A percentile compares a stretch with the other conserved stretches of the same genome.
These are phyloP conservation scores for Toxonevra muliebris DNA, from an alignment of 2,888 invertebrate species.

Conservation along the genomic window DNA sequence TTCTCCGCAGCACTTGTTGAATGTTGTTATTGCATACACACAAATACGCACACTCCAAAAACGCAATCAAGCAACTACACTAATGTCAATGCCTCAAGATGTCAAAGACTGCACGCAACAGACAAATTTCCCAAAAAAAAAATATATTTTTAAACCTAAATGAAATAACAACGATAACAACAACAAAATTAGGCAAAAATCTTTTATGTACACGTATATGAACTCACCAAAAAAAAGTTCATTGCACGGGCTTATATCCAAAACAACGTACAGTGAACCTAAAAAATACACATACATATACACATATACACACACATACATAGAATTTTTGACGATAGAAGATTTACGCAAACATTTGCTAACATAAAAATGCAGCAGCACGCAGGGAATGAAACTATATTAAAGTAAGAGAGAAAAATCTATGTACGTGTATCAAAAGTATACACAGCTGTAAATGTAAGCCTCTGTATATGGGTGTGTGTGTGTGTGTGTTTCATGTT, in stretches of 20 bases:
- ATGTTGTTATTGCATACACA: too few relatives aligned
- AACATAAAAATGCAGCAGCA: conserved; percentile 16
- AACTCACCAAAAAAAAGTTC: conserved; percentile 20
- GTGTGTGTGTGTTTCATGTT: neutral
- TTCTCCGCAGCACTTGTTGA: too few relatives aligned
- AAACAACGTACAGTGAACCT: conserved; percentile 26
- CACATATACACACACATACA: neutral
- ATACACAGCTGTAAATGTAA: too few relatives aligned
- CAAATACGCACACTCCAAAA: too few relatives aligned
- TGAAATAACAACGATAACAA: neutral
- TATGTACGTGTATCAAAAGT: too few relatives aligned
- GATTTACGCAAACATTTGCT: conserved; percentile 35
- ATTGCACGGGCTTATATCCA: conserved; percentile 19
- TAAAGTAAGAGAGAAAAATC: too few relatives aligned
- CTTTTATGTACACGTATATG: neutral
- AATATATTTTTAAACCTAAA: neutral
- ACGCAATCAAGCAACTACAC: too few relatives aligned
- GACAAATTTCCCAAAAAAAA: neutral
- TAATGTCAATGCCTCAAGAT: neutral
- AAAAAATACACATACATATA: conserved; percentile 9
- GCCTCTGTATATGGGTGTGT: too few relatives aligned
- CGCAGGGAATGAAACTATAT: conserved; percentile 5
- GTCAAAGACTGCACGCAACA: neutral
- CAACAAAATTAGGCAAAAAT: conserved; percentile 5
- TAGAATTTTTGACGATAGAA: conserved; percentile 14